Evolutionary conservation across 1,140 invertebrate genomes (phyloP).

Genomic region (Colletes gigas): DNA sequence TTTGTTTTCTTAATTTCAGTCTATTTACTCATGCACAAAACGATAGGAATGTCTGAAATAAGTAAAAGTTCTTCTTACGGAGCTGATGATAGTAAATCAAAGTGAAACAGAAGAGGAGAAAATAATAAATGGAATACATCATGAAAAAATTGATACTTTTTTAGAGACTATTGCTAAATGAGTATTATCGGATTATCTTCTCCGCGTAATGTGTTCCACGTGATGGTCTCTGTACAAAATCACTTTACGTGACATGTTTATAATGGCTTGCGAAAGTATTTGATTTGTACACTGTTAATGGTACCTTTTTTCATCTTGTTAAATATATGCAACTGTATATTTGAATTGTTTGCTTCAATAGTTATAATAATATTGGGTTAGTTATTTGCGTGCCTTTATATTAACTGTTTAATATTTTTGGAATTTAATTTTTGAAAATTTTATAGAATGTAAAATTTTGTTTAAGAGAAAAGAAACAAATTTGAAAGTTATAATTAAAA

Average conservation of each 20-base stretch:
- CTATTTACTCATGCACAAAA: constrained; percentile 88
- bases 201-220: background rate
- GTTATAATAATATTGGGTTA: background rate
- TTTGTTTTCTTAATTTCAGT: constrained; percentile 83
- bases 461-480: background rate
- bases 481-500: constrained; percentile 7
- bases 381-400: background rate
- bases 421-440: background rate
- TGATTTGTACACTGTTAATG: constrained; percentile 1
- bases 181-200: constrained; percentile 4
- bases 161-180: background rate
- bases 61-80: constrained; percentile 93
- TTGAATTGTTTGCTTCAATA: background rate
- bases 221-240: constrained; percentile 2
- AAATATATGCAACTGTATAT: background rate
- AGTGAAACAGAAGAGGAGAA: constrained; percentile 69
- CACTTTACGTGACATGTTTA: background rate
- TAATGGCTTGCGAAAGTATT: constrained; percentile 11
- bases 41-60: constrained; percentile 92
- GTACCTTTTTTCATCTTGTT: background rate
- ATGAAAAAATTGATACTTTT: constrained; percentile 3
- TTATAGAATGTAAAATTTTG: background rate
- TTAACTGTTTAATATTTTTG: too few species aligned
- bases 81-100: constrained; percentile 60
- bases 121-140: background rate